A percentile compares a stretch with the other conserved stretches of the same genome.
Evolutionary conservation across 2,797 vertebrate genomes (phyloP).

Genomic region (Darevskia nairensis): DNA sequence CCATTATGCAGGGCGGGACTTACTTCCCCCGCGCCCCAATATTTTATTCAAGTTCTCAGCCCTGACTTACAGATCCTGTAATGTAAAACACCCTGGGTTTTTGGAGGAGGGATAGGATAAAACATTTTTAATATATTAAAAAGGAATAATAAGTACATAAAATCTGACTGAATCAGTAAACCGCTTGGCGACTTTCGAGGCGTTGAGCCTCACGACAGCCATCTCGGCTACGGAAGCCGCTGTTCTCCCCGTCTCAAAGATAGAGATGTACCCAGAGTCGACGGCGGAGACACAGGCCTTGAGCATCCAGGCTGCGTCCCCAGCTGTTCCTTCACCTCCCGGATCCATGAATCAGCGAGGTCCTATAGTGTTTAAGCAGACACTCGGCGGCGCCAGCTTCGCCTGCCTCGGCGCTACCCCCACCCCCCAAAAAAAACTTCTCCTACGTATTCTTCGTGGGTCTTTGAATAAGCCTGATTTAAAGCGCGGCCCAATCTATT

Average conservation of each 20-base stretch:
- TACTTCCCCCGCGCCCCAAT: too few species aligned
- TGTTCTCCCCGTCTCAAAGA: neutral
- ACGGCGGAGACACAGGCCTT: neutral
- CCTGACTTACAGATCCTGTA: too few species aligned
- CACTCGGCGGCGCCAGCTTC: too few species aligned
- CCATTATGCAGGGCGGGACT: too few species aligned
- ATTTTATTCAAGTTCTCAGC: too few species aligned
- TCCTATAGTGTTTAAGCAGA: neutral
- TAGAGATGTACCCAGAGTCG: neutral
- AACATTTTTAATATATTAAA: neutral
- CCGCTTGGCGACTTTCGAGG: neutral
- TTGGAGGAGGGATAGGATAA: neutral
- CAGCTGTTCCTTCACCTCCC: neutral
- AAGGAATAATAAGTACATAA: neutral
- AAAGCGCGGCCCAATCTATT: slow-evolving; percentile 40
- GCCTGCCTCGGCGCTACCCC: neutral
- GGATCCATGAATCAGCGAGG: neutral
- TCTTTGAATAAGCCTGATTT: slow-evolving; percentile 4
- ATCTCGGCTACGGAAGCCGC: neutral
- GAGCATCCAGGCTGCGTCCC: neutral
- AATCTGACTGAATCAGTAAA: neutral
- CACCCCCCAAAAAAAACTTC: neutral
- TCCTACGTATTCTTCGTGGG: neutral
- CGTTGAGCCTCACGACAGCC: neutral
- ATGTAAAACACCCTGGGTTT: neutral